A percentile compares a stretch with the other conserved stretches of the same genome.
These are phyloP conservation scores for Aethes cnicana DNA, from an alignment of 2,888 invertebrate species.

Conservation along the genomic window DNA sequence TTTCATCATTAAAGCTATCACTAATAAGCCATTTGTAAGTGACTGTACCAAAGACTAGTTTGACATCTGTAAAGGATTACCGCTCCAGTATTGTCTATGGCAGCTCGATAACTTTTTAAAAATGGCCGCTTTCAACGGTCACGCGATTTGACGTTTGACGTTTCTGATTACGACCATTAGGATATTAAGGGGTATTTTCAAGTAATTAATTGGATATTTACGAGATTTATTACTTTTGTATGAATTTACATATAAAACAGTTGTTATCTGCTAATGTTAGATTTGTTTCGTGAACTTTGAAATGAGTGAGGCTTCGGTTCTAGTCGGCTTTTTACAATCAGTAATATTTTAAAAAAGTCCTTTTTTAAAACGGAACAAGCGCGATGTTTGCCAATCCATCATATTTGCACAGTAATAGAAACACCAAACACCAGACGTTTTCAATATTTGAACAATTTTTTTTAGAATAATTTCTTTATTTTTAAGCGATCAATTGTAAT, in stretches of 20 bases:
- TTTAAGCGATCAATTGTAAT: no score
- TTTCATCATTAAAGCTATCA: neutral
- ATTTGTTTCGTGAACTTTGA: no score
- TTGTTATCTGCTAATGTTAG: no score
- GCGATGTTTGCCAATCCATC: no score
- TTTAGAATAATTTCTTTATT: neutral
- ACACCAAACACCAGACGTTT: no score
- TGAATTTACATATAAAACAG: neutral
- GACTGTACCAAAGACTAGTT: slow-evolving; percentile 11
- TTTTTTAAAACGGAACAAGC: no score
- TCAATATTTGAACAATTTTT: neutral
- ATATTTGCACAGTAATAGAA: no score
- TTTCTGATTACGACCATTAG: slow-evolving; percentile 70
- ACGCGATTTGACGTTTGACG: slow-evolving; percentile 72
- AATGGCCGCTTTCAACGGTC: slow-evolving; percentile 73
- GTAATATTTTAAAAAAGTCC: no score
- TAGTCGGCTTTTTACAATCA: no score
- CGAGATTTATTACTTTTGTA: neutral
- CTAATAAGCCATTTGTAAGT: slow-evolving; percentile 18
- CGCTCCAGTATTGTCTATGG: slow-evolving; percentile 30
- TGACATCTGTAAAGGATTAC: slow-evolving; percentile 29
- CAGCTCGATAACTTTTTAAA: slow-evolving; percentile 70
- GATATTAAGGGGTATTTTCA: slow-evolving; percentile 19
- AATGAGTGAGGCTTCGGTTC: no score
- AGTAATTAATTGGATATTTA: slow-evolving; percentile 15